Percentiles rank a stretch among this genome's conserved stretches.
phyloP scores from a whole-genome alignment of 2,797 vertebrate species.

The Potorous gilbertii region DNA sequence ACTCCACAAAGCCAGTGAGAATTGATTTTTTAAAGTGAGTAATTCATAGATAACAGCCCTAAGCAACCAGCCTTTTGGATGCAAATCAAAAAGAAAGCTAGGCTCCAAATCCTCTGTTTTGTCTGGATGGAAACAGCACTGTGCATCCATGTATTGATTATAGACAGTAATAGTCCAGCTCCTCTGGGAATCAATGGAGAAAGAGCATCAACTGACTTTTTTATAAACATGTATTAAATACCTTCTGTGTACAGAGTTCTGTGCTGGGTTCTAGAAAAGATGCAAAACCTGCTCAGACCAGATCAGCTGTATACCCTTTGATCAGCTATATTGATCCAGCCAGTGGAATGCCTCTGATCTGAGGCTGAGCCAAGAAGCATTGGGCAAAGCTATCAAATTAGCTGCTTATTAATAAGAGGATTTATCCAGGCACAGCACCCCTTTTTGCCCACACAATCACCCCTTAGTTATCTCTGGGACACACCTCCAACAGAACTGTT shows the following conservation, averaged over 20 bases:
- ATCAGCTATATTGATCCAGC: background rate
- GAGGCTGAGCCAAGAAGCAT: background rate
- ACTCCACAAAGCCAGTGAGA: conserved; percentile 52
- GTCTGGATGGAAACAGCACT: conserved; percentile 27
- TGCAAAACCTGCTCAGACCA: background rate
- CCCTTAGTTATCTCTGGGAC: background rate
- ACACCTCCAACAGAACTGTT: background rate
- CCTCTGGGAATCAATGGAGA: background rate
- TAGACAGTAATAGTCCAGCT: background rate
- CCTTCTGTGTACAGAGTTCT: background rate
- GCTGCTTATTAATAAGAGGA: background rate
- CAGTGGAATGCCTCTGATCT: background rate
- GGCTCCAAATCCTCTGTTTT: conserved; percentile 3
- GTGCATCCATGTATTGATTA: conserved; percentile 35
- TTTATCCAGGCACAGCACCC: background rate
- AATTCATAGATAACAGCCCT: conserved; percentile 37
- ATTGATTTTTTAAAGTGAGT: conserved; percentile 39
- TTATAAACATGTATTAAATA: background rate
- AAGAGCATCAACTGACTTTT: background rate
- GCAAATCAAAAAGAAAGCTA: conserved; percentile 54
- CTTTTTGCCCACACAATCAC: background rate
- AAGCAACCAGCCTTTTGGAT: conserved; percentile 36
- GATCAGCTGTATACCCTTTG: background rate
- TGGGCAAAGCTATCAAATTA: background rate
- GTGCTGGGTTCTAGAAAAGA: background rate